Evolutionary conservation across 1,140 invertebrate species (phyloP), one percentile per base, ranked within the genome.

Genomic region (Coenobita brevimanus): DNA sequence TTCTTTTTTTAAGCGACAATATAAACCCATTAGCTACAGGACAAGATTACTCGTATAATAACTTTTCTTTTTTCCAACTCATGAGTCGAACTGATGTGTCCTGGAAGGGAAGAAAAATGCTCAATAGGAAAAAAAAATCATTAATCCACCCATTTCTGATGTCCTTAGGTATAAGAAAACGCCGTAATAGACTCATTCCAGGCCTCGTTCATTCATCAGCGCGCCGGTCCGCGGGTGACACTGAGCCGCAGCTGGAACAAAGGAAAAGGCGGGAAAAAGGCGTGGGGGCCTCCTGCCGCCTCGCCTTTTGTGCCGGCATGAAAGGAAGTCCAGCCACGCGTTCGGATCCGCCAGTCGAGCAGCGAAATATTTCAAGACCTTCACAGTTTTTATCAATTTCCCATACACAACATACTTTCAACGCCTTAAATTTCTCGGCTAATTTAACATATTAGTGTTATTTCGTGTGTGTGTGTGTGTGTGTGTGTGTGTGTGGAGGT

Each of bases 141-240:
- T 83, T 83, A 83, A 83, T 83, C 43, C 50, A 75, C 36, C 67
- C 67, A 83, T 83, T 83, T 83, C 75, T 67, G n/a, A n/a, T n/a
- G n/a, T n/a, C n/a, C n/a, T 83, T 83, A 83, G 33, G 30, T 69
- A 1, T 15, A 60, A 60, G 79, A 62, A 86, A 86, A 67, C 57
- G 75, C n/a, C 57, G 83, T 86, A 86, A 86, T 86, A 86, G 83
- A 86, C 83, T 86, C 83, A 79, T 86, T 86, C 83, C 83, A 62
- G 75, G 83, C 79, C 54, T 79, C 54, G 83, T 86, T 79, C 83
- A 86, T 86, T 86, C 83, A 86, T 86, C 83, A 86, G 75, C 73
- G 73, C 36, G 83, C 60, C 83, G 73, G 78, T 86, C 50, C 83
- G 73, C 73, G 83, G 83, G 83, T 86, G 83, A 86, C 83, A 86